A percentile compares a stretch with the other conserved stretches of the same genome.
Conservation (phyloP, 2,797 vertebrate genomes). For the Lepidocolaptes lacrymiger region DNA sequence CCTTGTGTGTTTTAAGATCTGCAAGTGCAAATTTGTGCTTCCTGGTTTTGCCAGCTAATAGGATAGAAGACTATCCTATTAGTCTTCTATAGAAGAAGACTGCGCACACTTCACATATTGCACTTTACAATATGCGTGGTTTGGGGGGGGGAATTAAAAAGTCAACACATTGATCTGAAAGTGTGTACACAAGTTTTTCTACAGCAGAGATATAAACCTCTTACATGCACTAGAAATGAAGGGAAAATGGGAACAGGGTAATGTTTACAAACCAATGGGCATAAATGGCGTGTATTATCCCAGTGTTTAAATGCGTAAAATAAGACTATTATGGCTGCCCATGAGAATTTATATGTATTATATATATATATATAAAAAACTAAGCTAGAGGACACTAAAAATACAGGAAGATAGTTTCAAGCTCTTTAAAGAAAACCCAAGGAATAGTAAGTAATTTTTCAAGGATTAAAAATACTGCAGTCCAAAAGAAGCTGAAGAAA, state of each 20-base stretch:
- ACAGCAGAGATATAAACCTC: neutral
- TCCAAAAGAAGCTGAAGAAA: neutral
- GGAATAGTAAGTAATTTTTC: neutral
- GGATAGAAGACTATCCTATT: neutral
- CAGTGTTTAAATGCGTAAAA: neutral
- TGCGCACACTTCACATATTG: accelerated
- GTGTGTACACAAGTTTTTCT: neutral
- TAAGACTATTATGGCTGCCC: neutral
- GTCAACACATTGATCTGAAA: neutral
- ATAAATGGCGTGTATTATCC: neutral
- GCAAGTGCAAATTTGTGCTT: neutral
- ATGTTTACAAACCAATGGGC: neutral
- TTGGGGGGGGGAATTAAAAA: neutral
- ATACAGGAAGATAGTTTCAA: neutral
- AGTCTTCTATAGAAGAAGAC: no score
- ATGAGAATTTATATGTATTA: neutral
- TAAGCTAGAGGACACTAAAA: neutral
- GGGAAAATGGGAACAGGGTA: neutral
- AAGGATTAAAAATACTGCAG: neutral
- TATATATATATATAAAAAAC: no score
- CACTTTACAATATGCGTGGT: neutral
- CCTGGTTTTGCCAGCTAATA: neutral
- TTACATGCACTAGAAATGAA: neutral
- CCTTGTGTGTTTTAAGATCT: neutral
- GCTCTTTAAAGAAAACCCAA: neutral